Evolutionary conservation across 2,113 vertebrate genomes (phyloP), one percentile per base, ranked within the genome.

Genomic region (Glaucomys volans): DNA sequence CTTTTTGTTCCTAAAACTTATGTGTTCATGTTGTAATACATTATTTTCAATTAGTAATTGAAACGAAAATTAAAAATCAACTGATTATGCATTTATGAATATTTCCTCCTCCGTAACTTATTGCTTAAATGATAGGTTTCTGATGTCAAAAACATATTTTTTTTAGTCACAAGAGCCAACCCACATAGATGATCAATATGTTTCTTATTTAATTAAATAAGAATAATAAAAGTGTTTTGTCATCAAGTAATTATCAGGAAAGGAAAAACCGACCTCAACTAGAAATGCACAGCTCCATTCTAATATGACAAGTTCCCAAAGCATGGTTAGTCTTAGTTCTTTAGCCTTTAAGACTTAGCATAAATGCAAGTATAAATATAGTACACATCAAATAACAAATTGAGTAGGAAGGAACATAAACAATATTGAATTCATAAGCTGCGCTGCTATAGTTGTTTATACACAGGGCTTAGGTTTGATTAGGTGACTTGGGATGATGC

Each of bases 401-500:
- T 54, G 94, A 86, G 30, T 42, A 87, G 52, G 71, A 91, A 96
- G 64, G 54, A 97, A 89, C 95, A 92, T 91, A 96, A 94, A 90
- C 95, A 97, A 95, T 94, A 94, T 83, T 96, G 86, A 77, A 96
- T 97, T 96, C 91, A 90, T 97, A 93, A 97, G 81, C 94, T 92
- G 32, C 59, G 44, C 44, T 79, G 85, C 66, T 86, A 83, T 96
- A 22, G 5, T 88, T 90, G 88, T 96, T 97, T 97, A 96, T 94
- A 94, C 95, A 95, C 37, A 96, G 42, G 96, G 94, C 95, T 97
- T 97, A 91, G 72, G 44, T 90, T 95, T 97, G 97, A 96, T 96
- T 96, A 97, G 93, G 91, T 93, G 57, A 32, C 89, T 91, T 0
- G 40, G 93, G 91, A 94, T 96, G 91, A 96, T 96, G 94, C 97